Conservation (phyloP, 1,140 invertebrate genomes). For the Nymphalis io region DNA sequence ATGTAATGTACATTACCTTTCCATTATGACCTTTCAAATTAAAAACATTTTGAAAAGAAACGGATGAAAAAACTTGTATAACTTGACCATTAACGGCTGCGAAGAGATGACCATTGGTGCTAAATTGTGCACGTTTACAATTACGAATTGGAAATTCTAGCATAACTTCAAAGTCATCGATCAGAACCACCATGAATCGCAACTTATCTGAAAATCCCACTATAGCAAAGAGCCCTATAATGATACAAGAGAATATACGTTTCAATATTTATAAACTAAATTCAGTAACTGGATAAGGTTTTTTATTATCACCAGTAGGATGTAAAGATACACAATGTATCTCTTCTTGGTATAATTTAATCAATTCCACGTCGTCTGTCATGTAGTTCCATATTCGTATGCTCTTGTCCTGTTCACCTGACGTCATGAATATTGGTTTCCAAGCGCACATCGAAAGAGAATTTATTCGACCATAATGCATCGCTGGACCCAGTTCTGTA, state of each 20-base stretch:
- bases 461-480: conserved; percentile 90
- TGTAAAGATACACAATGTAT: conserved; percentile 90
- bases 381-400: conserved; percentile 95
- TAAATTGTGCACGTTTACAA: conserved; percentile 87
- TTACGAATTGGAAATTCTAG: conserved; percentile 88
- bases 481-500: conserved; percentile 84
- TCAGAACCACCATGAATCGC: conserved; percentile 90
- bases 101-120: conserved; percentile 90
- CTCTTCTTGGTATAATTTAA: conserved; percentile 91
- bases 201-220: conserved; percentile 96
- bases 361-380: conserved; percentile 87
- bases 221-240: conserved; percentile 89
- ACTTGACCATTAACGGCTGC: conserved; percentile 89
- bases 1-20: conserved; percentile 72
- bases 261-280: conserved; percentile 36
- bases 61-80: conserved; percentile 89
- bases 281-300: conserved; percentile 3
- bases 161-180: conserved; percentile 91
- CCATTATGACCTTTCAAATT: conserved; percentile 91
- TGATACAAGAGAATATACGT: conserved; percentile 7
- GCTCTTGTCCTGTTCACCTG: conserved; percentile 89
- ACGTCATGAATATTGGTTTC: conserved; percentile 94
- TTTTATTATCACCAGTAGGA: conserved; percentile 82
- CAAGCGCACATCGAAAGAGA: conserved; percentile 91
- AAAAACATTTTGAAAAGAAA: conserved; percentile 86